Base-by-base conservation (phyloP, 2,888 invertebrate genomes). In the Alcis repandata region DNA sequence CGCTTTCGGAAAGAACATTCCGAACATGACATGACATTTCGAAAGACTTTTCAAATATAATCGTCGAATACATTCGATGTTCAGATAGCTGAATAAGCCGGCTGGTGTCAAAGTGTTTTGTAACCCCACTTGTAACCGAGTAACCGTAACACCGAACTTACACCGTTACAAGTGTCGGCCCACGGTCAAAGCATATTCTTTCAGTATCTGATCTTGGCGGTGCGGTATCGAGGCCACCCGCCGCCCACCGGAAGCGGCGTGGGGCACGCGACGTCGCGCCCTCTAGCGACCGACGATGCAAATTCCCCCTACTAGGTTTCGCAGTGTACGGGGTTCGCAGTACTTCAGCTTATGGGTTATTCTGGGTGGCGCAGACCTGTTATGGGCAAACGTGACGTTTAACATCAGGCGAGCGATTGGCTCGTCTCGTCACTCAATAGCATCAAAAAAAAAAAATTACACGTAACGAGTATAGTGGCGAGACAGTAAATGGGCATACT, bases 221-320 rank as follows among this genome's bases (percentile, higher is more conserved):
- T 74, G 83, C 74, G 84, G 88, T 85, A 91, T 89, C 90, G 91
- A 88, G 91, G 87, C 77, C 82, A 79, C 69, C 73, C 69, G 10
- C 69, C 72, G 67, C 76, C 71, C 78, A 75, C 87, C 89, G 90
- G 90, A 90, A 90, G 89, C 85, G 77, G 85, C 85, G 86, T 79
- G 82, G 80, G 82, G 83, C 91, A 90, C 91, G 90, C 90, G 90
- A 90, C 84, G 77, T 62, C 74, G 63, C 60, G 49, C 73, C 77
- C 71, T 76, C 70, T 78, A 82, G 83, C 88, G 88, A 85, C 87
- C 89, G 88, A 86, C 87, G 89, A 89, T 89, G 89, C 89, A 89
- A 89, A 89, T 89, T 88, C 83, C 74, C 76, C 74, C 79, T 79
- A 85, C 84, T 82, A 84, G 83, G 78, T 83, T 79, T 81, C 78